These are phyloP conservation scores for Drosophila tripunctata DNA, from an alignment of 2,888 invertebrate genomes.

Conservation along the genomic window DNA sequence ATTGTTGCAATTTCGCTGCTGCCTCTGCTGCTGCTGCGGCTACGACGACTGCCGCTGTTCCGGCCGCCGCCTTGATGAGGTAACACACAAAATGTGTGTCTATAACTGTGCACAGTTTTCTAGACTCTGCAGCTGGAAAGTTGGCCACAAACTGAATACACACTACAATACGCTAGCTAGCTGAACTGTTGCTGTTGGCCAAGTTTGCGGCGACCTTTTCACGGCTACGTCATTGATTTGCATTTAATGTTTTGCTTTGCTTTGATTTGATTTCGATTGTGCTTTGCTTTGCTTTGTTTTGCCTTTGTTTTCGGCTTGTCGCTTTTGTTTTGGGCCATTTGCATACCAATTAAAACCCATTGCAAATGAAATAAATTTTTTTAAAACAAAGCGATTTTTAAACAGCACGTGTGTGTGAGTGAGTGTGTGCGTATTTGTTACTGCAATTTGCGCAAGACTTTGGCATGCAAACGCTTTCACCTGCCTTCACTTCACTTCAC, in stretches of 20 bases:
- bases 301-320: conserved; percentile 13
- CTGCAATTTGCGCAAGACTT: conserved; percentile 62
- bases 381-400: conserved; percentile 20
- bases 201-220: neutral
- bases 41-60: too few relatives aligned
- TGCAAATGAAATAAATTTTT: conserved; percentile 45
- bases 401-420: neutral
- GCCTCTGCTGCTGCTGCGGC: conserved; percentile 10
- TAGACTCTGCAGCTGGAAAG: conserved; percentile 11
- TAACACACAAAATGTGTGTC: conserved; percentile 40
- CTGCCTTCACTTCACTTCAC: conserved; percentile 4
- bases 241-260: conserved; percentile 10
- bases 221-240: conserved; percentile 25
- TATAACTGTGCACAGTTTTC: conserved; percentile 20
- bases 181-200: neutral
- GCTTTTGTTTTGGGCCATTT: conserved; percentile 51
- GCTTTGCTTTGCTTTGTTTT: neutral
- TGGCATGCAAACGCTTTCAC: conserved; percentile 61
- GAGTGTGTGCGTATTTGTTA: conserved; percentile 1
- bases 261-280: conserved; percentile 4
- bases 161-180: too few relatives aligned
- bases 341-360: conserved; percentile 64
- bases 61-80: conserved; percentile 58
- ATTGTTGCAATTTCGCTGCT: conserved; percentile 69
- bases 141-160: neutral